Base-by-base conservation (phyloP, 2,888 invertebrate genomes). In the Ctenicera cuprea region DNA sequence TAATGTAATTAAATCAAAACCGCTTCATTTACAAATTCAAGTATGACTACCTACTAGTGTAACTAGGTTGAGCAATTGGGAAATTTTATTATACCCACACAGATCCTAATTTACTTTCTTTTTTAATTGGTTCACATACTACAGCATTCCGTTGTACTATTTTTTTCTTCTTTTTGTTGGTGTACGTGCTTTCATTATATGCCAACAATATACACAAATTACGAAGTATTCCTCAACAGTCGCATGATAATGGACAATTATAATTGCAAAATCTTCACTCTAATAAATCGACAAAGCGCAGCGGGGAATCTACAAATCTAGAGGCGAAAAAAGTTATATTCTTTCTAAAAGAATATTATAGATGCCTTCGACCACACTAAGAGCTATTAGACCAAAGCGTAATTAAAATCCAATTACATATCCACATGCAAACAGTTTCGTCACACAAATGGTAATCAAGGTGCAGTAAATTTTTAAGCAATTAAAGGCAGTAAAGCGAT, bases 341-440 rank as follows among this genome's bases (percentile, higher is more conserved):
- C 38, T 54, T 54, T 54, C 14, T 30, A n/a, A 54, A 54, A 30
- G 54, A 54, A 30, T 50, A 50, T 50, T 22, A 11, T 26, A 14
- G 54, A 26, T 30, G 30, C 30, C 54, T 45, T 37, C 38, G 54
- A 16, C 37, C 22, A 52, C 66, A 41, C 66, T 65, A 18, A 0
- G 52, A 16, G 65, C 52, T 30, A 50, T 52, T 54, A 54, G 64
- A 52, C 50, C 12, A 41, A 14, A 54, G 37, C n/a, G 26, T 68
- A 68, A 68, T 59, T 68, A 68, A 68, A 68, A 68, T 59, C 59
- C 30, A 68, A 68, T 68, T 68, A 68, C 43, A 48, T 50, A 33
- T 43, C 26, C 20, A 64, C 64, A 64, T 66, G 66, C 54, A 41
- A 48, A 52, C 66, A 38, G 54, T 66, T 54, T 54, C 54, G 54